Conservation (phyloP, 1,140 invertebrate species). For the Paraescarpia echinospica region DNA sequence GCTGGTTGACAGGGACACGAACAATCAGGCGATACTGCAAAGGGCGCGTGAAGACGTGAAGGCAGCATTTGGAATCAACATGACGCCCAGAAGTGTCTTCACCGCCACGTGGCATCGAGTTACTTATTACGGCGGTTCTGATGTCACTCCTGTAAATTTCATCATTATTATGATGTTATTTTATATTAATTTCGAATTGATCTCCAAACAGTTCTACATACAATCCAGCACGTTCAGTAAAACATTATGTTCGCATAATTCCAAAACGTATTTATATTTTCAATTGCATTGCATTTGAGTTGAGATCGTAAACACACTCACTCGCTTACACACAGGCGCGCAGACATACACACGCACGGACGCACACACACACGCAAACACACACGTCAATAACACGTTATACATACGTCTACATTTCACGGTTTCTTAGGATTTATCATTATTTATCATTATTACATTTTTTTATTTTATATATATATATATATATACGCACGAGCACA, state of each 20-base stretch:
- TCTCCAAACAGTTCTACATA: too few species aligned
- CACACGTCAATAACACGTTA: too few species aligned
- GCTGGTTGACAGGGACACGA: neutral
- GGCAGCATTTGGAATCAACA: neutral
- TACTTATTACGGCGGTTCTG: neutral
- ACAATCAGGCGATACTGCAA: neutral
- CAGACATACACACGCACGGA: constrained; percentile 19
- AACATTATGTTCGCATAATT: neutral
- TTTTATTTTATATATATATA: too few species aligned
- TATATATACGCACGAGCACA: neutral
- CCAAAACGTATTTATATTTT: neutral
- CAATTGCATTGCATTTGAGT: too few species aligned
- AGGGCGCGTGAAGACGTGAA: neutral
- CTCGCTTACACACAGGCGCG: constrained; percentile 27
- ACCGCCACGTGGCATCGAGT: neutral
- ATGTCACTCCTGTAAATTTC: neutral
- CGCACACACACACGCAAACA: constrained; percentile 13
- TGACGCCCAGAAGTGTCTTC: neutral
- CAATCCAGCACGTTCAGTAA: too few species aligned
- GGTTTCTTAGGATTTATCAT: too few species aligned
- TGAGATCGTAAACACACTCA: too few species aligned
- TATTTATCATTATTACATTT: too few species aligned
- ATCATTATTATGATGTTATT: too few species aligned
- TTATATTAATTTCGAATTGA: too few species aligned
- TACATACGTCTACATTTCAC: too few species aligned